phyloP scores from a whole-genome alignment of 1,140 invertebrate species.

The Brachionus koreanus region DNA sequence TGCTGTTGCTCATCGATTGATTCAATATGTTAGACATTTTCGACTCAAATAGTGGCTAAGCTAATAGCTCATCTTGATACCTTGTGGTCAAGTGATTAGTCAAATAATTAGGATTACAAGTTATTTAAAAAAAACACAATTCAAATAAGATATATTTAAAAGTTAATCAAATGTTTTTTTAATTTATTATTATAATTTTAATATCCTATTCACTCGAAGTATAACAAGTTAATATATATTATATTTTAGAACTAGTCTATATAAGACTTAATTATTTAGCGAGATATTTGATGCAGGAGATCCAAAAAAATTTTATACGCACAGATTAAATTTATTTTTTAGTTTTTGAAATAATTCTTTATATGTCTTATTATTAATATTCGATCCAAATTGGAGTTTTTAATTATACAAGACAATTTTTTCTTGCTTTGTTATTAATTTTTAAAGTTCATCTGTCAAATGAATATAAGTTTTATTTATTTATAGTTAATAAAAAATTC shows the following conservation, averaged over 20 bases:
- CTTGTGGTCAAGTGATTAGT: background rate
- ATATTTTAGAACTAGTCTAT: background rate
- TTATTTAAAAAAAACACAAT: background rate
- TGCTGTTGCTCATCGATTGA: background rate
- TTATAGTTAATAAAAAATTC: too few relatives aligned
- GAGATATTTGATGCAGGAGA: background rate
- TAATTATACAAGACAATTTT: background rate
- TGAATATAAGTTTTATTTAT: too few relatives aligned
- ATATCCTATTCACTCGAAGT: background rate
- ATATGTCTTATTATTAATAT: background rate
- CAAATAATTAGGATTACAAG: background rate
- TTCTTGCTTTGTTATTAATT: too few relatives aligned
- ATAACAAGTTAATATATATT: background rate
- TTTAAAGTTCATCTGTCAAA: too few relatives aligned
- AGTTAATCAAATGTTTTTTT: constrained; percentile 15
- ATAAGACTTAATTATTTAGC: background rate
- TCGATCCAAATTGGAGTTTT: background rate
- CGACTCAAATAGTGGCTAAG: background rate
- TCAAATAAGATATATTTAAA: background rate
- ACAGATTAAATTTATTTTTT: background rate
- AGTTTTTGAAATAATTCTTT: background rate
- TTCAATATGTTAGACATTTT: constrained; percentile 9
- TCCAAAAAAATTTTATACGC: background rate
- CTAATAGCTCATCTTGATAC: background rate
- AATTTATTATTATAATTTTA: constrained; percentile 24